Evolutionary conservation across 53 echinoderm and acorn worm genomes (phyloP).

Genomic region (Antedon mediterranea): DNA sequence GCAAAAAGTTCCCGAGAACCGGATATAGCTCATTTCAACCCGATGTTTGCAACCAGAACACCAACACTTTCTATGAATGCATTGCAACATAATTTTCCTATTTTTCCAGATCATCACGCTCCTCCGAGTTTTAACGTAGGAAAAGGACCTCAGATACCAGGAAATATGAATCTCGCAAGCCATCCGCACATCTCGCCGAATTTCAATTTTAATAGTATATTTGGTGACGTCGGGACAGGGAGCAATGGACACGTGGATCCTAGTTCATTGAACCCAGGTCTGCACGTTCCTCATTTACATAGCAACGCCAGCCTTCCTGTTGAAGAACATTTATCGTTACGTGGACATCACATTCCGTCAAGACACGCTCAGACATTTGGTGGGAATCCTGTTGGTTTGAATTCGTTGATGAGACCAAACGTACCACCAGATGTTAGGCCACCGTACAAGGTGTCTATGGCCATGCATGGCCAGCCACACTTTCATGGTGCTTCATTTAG

Average conservation of each 20-base stretch:
- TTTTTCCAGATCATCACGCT: constrained; percentile 70
- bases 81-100: constrained; percentile 48
- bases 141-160: constrained; percentile 53
- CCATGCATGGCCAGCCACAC: constrained; percentile 43
- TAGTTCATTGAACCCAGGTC: constrained; percentile 22
- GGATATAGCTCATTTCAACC: constrained; percentile 71
- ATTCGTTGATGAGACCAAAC: constrained; percentile 59
- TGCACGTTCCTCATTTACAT: constrained; percentile 49
- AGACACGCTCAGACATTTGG: constrained; percentile 62
- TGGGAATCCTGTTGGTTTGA: constrained; percentile 39
- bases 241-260: constrained; percentile 31
- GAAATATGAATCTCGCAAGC: constrained; percentile 20
- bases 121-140: constrained; percentile 54
- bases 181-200: constrained; percentile 6
- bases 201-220: constrained; percentile 81
- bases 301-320: constrained; percentile 43
- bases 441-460: constrained; percentile 53
- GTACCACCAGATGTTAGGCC: constrained; percentile 38
- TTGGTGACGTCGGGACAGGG: constrained; percentile 42
- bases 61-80: constrained; percentile 51
- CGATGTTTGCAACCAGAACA: constrained; percentile 57
- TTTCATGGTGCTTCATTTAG: constrained; percentile 14
- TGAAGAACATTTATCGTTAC: constrained; percentile 51
- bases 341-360: constrained; percentile 29
- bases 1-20: constrained; percentile 40